phyloP scores from a whole-genome alignment of 2,113 vertebrate species.

The Sander vitreus region DNA sequence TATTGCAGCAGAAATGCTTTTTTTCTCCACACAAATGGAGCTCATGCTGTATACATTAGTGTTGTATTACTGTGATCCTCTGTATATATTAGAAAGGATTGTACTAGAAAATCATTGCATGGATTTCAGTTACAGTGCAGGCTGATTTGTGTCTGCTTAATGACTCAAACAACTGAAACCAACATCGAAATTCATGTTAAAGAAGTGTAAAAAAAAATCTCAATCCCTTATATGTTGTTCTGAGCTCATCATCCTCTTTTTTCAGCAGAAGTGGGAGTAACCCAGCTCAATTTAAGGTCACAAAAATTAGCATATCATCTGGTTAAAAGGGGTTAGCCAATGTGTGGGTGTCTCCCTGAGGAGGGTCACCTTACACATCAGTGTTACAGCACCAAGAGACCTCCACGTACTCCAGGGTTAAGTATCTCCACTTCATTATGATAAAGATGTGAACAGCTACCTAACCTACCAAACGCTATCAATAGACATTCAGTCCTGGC shows the following conservation, averaged over 20 bases:
- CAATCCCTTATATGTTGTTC: slow-evolving; percentile 5
- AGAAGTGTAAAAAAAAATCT: slow-evolving; percentile 37
- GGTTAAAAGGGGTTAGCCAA: slow-evolving; percentile 77
- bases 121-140: background rate
- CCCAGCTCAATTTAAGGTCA: slow-evolving; percentile 81
- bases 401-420: slow-evolving; percentile 78
- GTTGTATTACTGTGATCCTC: slow-evolving; percentile 25
- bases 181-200: slow-evolving; percentile 29
- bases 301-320: slow-evolving; percentile 85
- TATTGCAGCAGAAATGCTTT: slow-evolving; percentile 36
- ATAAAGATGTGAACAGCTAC: slow-evolving; percentile 84
- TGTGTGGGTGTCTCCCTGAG: slow-evolving; percentile 80
- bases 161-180: slow-evolving; percentile 8
- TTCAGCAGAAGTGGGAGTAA: slow-evolving; percentile 71
- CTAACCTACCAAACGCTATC: slow-evolving; percentile 66
- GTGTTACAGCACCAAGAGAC: slow-evolving; percentile 72
- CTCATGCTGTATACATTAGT: slow-evolving; percentile 39
- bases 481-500: slow-evolving; percentile 68
- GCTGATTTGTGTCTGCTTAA: background rate
- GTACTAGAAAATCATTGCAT: background rate
- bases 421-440: slow-evolving; percentile 87
- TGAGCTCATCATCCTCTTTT: slow-evolving; percentile 71
- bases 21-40: slow-evolving; percentile 38
- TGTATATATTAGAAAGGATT: background rate
- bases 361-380: slow-evolving; percentile 84